Base-by-base conservation (phyloP, 2,888 invertebrate species). In the Yponomeuta evonymella region DNA sequence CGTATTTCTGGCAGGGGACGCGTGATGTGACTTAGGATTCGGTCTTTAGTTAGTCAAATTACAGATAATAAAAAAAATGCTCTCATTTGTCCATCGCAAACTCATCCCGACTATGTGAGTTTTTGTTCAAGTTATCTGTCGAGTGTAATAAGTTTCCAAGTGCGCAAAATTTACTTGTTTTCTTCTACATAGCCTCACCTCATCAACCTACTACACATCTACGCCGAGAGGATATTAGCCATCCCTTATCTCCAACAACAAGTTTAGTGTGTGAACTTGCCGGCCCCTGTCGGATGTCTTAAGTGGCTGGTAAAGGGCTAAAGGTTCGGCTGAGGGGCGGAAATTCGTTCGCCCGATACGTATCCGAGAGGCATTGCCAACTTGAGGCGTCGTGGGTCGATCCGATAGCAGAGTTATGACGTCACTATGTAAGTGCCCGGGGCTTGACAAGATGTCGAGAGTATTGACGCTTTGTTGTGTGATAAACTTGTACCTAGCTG, bases 281-380 rank as follows among this genome's bases (percentile, higher is more conserved):
- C 87, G 87, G 86, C 83, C 82, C 79, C 78, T 74, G 74, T 76
- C 84, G 88, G 88, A 89, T 86, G 79, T 87, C 86, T 88, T 87
- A 87, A 89, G 90, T 90, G 87, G 83, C 85, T 81, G 82, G 77
- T 81, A 84, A 88, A 86, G 87, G 87, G 86, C 85, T 83, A 74
- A 78, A 78, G 84, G 83, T 58, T 58, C 12, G 15, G 12, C 51
- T 58, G 78, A 78, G 75, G 75, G 72, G 77, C 80, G 87, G 87
- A 87, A 88, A 89, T 90, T 90, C 90, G 89, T 88, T 89, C 86
- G 87, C 86, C 82, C 82, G 83, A 87, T 88, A 58, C 51, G 85
- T 86, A 89, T 88, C 88, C 88, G 87, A 87, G 85, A 83, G 81
- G 72, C 75, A 76, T 76, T 48, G 29, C 33, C 67, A 43, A 67